Evolutionary conservation across 2,797 vertebrate genomes (phyloP).

Genomic region (Siniperca undulata): DNA sequence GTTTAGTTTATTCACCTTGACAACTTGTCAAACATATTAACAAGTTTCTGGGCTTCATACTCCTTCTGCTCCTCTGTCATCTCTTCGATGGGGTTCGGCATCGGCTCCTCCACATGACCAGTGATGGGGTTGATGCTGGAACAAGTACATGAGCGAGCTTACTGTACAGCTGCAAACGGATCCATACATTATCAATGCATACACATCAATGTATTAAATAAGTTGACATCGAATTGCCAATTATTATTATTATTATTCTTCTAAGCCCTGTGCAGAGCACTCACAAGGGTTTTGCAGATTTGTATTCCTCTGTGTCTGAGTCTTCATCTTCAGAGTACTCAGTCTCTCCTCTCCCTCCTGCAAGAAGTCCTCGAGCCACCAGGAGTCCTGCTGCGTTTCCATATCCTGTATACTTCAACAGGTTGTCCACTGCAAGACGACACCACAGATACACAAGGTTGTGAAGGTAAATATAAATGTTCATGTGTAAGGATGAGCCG

Average conservation of each 20-base stretch:
- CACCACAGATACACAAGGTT: slow-evolving; percentile 16
- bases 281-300: slow-evolving; percentile 93
- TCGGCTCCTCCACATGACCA: slow-evolving; percentile 95
- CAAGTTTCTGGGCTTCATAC: slow-evolving; percentile 97
- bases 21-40: slow-evolving; percentile 97
- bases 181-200: neutral
- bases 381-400: slow-evolving; percentile 97
- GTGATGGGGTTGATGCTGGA: slow-evolving; percentile 97
- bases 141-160: slow-evolving; percentile 6
- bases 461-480: neutral
- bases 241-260: no score
- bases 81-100: slow-evolving; percentile 96
- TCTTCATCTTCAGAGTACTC: slow-evolving; percentile 98
- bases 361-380: slow-evolving; percentile 93
- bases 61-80: slow-evolving; percentile 99
- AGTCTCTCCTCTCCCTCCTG: slow-evolving; percentile 95
- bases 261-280: slow-evolving; percentile 36
- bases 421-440: slow-evolving; percentile 90
- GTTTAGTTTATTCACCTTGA: slow-evolving; percentile 88
- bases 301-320: slow-evolving; percentile 99
- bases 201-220: neutral
- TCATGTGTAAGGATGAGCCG: neutral
- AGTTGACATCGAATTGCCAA: neutral
- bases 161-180: neutral
- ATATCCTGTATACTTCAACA: slow-evolving; percentile 98